A percentile compares a stretch with the other conserved stretches of the same genome.
Conservation (phyloP, 2,888 invertebrate species). For the Cantharis rufa region DNA sequence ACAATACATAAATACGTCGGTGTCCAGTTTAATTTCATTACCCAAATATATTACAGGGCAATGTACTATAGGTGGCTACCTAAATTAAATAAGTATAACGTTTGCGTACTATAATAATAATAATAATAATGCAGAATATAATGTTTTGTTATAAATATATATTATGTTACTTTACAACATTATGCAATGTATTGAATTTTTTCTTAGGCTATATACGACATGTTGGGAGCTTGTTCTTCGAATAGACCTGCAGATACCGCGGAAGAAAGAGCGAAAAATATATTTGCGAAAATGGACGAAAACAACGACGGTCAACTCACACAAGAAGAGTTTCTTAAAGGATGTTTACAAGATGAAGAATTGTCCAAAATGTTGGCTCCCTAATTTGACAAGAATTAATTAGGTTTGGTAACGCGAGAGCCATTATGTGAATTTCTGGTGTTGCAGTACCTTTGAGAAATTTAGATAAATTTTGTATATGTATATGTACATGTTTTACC, state of each 20-base stretch:
- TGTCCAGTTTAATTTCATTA: too few species aligned
- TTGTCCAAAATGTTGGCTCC: constrained; percentile 93
- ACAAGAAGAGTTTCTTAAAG: constrained; percentile 97
- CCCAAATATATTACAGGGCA: too few species aligned
- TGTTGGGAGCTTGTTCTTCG: constrained; percentile 96
- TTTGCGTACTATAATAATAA: not conserved
- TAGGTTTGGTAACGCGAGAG: constrained; percentile 12
- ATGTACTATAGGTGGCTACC: too few species aligned
- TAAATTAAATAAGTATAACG: not conserved
- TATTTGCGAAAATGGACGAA: constrained; percentile 99
- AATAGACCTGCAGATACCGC: constrained; percentile 95
- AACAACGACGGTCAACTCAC: constrained; percentile 98
- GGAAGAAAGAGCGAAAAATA: constrained; percentile 97
- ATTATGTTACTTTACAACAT: not conserved
- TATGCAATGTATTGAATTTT: not conserved
- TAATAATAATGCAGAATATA: not conserved
- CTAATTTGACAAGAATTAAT: constrained; percentile 58
- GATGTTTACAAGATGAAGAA: constrained; percentile 95
- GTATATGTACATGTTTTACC: constrained; percentile 10
- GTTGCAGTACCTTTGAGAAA: constrained; percentile 8
- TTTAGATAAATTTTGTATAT: constrained; percentile 20
- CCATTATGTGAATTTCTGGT: constrained; percentile 6
- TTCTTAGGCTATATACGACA: constrained; percentile 97
- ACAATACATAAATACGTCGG: too few species aligned
- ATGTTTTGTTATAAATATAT: too few species aligned